Evolutionary conservation across 2,113 vertebrate genomes (phyloP).

Genomic region (Piaya cayana): DNA sequence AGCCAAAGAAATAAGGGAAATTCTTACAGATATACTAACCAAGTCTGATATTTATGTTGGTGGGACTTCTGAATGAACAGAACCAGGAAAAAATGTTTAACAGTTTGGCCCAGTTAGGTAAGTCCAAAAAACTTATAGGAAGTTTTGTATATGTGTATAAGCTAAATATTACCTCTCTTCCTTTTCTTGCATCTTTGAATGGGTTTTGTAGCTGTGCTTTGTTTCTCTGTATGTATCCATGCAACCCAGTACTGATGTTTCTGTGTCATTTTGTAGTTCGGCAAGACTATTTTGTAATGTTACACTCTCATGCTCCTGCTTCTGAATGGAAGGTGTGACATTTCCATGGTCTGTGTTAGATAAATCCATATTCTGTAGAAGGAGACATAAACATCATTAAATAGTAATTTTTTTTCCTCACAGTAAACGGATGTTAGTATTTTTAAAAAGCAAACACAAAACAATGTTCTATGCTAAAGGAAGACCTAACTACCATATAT

Average conservation of each 20-base stretch:
- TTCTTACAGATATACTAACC: neutral
- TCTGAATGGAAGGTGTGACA: slow-evolving; percentile 45
- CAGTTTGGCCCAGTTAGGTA: neutral
- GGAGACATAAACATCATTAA: slow-evolving; percentile 48
- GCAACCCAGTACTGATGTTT: neutral
- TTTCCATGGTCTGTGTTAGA: slow-evolving; percentile 50
- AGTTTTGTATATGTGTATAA: neutral
- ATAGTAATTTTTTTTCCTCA: neutral
- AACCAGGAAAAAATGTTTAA: neutral
- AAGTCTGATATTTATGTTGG: neutral
- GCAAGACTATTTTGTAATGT: slow-evolving; percentile 57
- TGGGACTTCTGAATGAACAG: neutral
- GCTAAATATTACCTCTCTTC: slow-evolving; percentile 67
- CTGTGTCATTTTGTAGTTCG: slow-evolving; percentile 49
- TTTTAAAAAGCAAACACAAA: slow-evolving; percentile 44
- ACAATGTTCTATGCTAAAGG: slow-evolving; percentile 16
- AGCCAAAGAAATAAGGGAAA: neutral
- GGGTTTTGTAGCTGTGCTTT: neutral
- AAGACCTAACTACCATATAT: slow-evolving; percentile 6
- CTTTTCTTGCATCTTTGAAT: slow-evolving; percentile 34
- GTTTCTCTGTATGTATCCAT: slow-evolving; percentile 13
- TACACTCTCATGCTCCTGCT: slow-evolving; percentile 61
- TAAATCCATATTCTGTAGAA: slow-evolving; percentile 66
- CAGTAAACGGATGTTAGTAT: slow-evolving; percentile 6
- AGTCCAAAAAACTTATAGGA: neutral